These are phyloP conservation scores for Lophura swinhoii DNA, from an alignment of 2,797 vertebrate genomes.

Conservation along the genomic window DNA sequence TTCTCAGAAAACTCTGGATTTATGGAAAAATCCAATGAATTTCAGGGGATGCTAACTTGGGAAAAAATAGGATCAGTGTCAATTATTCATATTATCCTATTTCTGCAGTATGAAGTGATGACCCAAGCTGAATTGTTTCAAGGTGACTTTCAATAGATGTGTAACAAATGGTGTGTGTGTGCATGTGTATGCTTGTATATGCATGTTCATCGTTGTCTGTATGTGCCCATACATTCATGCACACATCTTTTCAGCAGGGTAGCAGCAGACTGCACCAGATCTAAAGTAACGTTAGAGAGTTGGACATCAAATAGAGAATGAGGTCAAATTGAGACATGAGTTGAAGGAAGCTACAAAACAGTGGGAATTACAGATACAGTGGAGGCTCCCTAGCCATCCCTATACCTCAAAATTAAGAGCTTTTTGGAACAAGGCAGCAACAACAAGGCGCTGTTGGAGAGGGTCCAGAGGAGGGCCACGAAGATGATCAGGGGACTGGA, in stretches of 20 bases:
- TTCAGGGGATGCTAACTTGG: background rate
- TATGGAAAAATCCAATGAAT: background rate
- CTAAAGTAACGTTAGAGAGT: background rate
- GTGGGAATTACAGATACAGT: background rate
- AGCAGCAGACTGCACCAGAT: background rate
- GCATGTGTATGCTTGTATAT: rapidly evolving
- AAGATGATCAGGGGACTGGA: too few relatives aligned
- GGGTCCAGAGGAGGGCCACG: too few relatives aligned
- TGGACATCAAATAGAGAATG: background rate
- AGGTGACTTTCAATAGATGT: background rate
- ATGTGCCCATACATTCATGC: background rate
- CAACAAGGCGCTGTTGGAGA: too few relatives aligned
- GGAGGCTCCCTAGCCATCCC: background rate
- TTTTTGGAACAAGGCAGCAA: background rate
- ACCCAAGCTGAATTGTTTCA: background rate
- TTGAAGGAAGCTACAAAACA: background rate
- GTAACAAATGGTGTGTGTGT: background rate
- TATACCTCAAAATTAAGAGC: background rate
- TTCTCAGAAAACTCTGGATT: background rate
- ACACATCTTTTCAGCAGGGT: background rate
- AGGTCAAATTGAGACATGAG: background rate
- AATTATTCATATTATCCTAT: background rate
- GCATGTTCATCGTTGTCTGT: background rate
- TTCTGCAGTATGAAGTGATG: background rate
- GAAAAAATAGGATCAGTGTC: background rate